Percentiles rank a stretch among this genome's conserved stretches.
Evolutionary conservation across 2,113 vertebrate species (phyloP).

Genomic region (Microtus ochrogaster): DNA sequence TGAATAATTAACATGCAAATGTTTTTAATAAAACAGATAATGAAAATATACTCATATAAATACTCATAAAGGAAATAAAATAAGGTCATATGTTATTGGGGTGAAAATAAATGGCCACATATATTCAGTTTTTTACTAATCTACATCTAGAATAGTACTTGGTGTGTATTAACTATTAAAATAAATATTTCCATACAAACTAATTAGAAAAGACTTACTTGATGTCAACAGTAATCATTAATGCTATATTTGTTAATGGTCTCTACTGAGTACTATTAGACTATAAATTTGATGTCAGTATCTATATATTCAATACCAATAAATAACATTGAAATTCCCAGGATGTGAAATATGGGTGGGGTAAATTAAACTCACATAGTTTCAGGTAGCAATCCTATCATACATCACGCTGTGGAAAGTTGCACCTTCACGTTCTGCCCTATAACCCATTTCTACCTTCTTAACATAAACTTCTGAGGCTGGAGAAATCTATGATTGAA

Average conservation of each 20-base stretch:
- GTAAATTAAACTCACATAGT: neutral
- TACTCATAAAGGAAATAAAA: neutral
- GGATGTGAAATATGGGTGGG: neutral
- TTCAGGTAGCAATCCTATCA: neutral
- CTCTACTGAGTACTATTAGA: neutral
- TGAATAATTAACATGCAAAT: neutral
- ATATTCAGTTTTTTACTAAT: neutral
- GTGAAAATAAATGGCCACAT: neutral
- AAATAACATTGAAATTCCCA: neutral
- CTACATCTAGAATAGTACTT: neutral
- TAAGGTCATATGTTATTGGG: neutral
- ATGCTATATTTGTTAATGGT: neutral
- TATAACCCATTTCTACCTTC: neutral
- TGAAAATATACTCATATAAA: neutral
- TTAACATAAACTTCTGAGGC: neutral
- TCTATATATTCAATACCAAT: neutral
- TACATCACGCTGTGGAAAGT: neutral
- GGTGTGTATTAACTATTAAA: neutral
- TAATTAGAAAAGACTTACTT: neutral
- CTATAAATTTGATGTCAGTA: slow-evolving; percentile 10
- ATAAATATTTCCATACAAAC: neutral
- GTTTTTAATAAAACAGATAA: neutral
- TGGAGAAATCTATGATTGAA: slow-evolving; percentile 31
- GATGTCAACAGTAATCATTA: slow-evolving; percentile 43
- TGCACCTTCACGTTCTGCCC: neutral